Percentiles rank a stretch among this genome's conserved stretches.
Evolutionary conservation across 2,113 vertebrate species (phyloP).

Genomic region (Sinosuthora webbiana): DNA sequence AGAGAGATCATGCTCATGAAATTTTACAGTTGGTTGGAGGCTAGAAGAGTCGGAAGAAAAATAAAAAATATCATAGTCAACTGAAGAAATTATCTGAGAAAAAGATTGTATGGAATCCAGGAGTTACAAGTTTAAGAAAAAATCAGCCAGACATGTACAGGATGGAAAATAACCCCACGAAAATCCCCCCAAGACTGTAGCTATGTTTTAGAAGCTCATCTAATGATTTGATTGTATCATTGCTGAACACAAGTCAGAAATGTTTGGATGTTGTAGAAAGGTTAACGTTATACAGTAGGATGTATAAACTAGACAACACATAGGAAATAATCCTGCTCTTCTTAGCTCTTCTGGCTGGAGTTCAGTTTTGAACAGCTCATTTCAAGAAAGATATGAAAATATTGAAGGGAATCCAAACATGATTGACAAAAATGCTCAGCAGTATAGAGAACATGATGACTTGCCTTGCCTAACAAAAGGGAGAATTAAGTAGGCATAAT

Average conservation of each 20-base stretch:
- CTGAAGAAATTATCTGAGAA: neutral
- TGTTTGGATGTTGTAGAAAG: neutral
- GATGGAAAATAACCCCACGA: rapidly evolving
- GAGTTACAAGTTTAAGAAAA: neutral
- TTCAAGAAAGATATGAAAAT: neutral
- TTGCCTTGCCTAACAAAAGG: neutral
- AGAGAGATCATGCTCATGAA: neutral
- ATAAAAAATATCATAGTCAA: neutral
- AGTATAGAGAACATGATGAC: neutral
- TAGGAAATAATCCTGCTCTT: neutral
- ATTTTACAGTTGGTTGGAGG: neutral
- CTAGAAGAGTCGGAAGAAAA: neutral
- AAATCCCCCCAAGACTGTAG: neutral
- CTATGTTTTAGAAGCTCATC: neutral
- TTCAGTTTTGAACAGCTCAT: neutral
- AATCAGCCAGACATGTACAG: neutral
- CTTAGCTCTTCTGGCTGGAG: neutral
- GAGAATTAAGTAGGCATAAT: neutral
- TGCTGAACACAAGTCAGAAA: neutral
- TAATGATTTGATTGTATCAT: neutral
- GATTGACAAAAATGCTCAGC: neutral
- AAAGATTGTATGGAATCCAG: neutral
- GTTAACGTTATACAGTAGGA: neutral
- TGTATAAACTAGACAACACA: neutral
- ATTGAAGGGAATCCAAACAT: neutral